Percentiles rank a stretch among this genome's conserved stretches.
Conservation (phyloP, 1,140 invertebrate genomes). For the Mactra quadrangularis region DNA sequence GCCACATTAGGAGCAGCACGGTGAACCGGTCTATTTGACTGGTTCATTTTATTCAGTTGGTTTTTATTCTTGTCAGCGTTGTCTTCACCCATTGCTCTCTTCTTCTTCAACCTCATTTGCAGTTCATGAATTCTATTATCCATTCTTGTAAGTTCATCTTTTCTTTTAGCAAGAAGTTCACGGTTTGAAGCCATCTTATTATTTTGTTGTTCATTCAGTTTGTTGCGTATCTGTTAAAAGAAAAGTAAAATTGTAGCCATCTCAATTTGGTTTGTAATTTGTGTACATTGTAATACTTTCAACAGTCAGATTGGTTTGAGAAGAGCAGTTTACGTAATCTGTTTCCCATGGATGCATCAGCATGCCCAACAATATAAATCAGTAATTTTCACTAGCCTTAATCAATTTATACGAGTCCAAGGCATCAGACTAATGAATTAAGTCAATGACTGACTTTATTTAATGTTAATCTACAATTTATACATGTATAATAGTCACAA, state of each 20-base stretch:
- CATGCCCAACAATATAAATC: too few relatives aligned
- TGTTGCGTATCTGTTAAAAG: conserved; percentile 93
- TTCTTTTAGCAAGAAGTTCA: conserved; percentile 92
- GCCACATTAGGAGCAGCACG: conserved; percentile 86
- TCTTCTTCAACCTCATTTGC: conserved; percentile 92
- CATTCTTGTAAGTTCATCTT: conserved; percentile 95
- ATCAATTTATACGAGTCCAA: too few relatives aligned
- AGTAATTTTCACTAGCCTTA: too few relatives aligned
- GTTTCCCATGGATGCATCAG: too few relatives aligned
- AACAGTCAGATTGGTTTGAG: background rate
- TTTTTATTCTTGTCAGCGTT: conserved; percentile 92
- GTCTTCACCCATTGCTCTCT: conserved; percentile 84
- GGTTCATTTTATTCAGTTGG: conserved; percentile 89
- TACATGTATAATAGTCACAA: too few relatives aligned
- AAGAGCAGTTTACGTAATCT: background rate
- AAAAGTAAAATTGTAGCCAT: background rate
- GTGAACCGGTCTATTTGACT: conserved; percentile 87
- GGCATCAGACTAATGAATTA: too few relatives aligned
- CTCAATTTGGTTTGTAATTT: background rate
- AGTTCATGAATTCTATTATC: conserved; percentile 96
- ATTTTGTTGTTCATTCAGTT: conserved; percentile 97
- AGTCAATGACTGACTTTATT: too few relatives aligned
- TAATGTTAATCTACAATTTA: too few relatives aligned
- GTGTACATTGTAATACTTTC: background rate
- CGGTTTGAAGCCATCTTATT: conserved; percentile 93